These are phyloP conservation scores for Dipodomys merriami DNA, from an alignment of 2,113 vertebrate species.

Conservation along the genomic window DNA sequence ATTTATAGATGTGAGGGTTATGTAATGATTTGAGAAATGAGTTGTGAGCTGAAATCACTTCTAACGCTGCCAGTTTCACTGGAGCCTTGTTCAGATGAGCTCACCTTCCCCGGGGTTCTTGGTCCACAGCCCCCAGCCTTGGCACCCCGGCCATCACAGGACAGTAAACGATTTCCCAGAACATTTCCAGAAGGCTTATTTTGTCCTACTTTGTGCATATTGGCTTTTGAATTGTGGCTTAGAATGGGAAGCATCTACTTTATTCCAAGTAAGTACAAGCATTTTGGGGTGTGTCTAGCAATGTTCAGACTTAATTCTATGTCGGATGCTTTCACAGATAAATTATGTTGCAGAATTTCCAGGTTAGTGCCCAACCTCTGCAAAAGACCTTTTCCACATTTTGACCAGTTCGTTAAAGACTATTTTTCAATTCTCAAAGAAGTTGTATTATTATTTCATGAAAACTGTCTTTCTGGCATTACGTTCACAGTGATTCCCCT, in stretches of 20 bases:
- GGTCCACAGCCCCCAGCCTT: no score
- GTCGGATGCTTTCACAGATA: neutral
- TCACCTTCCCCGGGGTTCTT: neutral
- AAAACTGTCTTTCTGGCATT: neutral
- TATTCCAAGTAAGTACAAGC: neutral
- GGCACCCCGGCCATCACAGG: neutral
- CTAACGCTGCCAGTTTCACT: neutral
- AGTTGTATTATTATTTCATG: slow-evolving; percentile 23
- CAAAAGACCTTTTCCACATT: neutral
- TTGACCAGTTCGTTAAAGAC: neutral
- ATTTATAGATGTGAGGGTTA: neutral
- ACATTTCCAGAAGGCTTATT: slow-evolving; percentile 18
- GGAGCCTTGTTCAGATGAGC: neutral
- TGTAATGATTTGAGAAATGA: neutral
- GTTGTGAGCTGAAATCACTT: neutral
- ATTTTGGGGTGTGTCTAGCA: slow-evolving; percentile 10
- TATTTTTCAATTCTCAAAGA: slow-evolving; percentile 10
- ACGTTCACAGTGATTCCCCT: slow-evolving; percentile 10
- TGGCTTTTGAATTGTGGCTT: slow-evolving; percentile 33
- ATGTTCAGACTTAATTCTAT: neutral
- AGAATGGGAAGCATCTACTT: slow-evolving; percentile 41
- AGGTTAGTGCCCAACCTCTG: neutral
- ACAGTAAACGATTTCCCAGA: neutral
- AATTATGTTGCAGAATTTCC: neutral
- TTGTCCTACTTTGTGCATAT: slow-evolving; percentile 12